These are phyloP conservation scores for Miichthys miiuy DNA, from an alignment of 2,797 vertebrate species.

Conservation along the genomic window DNA sequence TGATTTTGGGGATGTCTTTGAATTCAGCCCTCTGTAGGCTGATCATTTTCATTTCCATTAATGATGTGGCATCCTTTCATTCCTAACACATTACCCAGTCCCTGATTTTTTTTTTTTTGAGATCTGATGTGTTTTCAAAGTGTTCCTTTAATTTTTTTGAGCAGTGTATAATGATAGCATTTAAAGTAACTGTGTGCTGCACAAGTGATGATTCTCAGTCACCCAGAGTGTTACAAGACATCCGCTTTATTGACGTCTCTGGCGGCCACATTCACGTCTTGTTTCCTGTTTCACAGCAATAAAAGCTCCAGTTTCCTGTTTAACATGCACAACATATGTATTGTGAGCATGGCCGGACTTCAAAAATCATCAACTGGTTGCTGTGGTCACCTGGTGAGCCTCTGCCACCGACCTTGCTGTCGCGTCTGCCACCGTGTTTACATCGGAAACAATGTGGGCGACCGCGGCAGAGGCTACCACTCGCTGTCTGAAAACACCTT, in stretches of 20 bases:
- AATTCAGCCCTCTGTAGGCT: too few species aligned
- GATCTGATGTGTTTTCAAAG: too few species aligned
- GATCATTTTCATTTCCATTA: too few species aligned
- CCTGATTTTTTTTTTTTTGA: too few species aligned
- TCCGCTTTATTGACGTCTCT: background rate
- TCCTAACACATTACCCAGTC: too few species aligned
- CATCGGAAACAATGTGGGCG: background rate
- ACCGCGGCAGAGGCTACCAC: background rate
- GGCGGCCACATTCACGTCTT: background rate
- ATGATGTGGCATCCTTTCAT: too few species aligned
- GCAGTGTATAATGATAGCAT: too few species aligned
- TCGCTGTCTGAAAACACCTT: conserved; percentile 1
- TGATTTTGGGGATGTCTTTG: too few species aligned
- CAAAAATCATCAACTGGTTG: background rate
- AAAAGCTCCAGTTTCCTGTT: background rate
- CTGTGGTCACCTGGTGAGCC: background rate
- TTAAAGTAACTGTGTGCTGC: conserved; percentile 29
- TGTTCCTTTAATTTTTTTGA: too few species aligned
- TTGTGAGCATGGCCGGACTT: too few species aligned
- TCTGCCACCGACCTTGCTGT: background rate
- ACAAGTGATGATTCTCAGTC: conserved; percentile 23
- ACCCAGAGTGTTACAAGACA: background rate
- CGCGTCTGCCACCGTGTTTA: background rate
- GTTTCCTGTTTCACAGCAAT: background rate
- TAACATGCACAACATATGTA: background rate